These are phyloP conservation scores for Melanotus villosus DNA, from an alignment of 2,888 invertebrate genomes.

Conservation along the genomic window DNA sequence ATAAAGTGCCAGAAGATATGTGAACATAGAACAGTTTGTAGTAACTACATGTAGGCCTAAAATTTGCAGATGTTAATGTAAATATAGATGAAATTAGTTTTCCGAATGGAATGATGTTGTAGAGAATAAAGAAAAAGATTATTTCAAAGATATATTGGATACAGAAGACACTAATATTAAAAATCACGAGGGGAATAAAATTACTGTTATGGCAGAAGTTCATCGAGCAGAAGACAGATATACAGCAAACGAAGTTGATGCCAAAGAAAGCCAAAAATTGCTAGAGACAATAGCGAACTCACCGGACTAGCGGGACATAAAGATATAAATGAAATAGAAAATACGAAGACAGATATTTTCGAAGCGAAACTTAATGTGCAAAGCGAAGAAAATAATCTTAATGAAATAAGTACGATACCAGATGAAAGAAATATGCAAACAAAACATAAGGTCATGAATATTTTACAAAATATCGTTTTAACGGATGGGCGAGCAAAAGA, in stretches of 20 bases:
- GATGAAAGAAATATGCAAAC: neutral
- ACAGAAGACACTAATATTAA: neutral
- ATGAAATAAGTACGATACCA: neutral
- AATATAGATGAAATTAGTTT: conserved; percentile 1
- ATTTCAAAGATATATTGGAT: no score
- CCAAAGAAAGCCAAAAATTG: neutral
- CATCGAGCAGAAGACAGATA: neutral
- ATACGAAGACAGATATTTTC: neutral
- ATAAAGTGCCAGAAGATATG: neutral
- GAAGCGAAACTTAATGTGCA: neutral
- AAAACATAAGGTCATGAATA: neutral
- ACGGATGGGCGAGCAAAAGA: neutral
- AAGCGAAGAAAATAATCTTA: neutral
- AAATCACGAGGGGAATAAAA: neutral
- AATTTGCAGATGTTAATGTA: neutral
- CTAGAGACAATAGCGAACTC: neutral
- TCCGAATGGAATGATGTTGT: neutral
- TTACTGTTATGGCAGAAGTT: conserved; percentile 1
- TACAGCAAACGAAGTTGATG: no score
- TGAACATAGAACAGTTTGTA: neutral
- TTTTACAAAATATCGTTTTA: conserved; percentile 1
- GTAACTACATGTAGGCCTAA: neutral
- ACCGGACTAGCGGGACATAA: neutral
- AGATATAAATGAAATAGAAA: neutral
- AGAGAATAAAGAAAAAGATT: no score